These are phyloP conservation scores for Lates calcarifer DNA, from an alignment of 2,113 vertebrate genomes.

Conservation along the genomic window DNA sequence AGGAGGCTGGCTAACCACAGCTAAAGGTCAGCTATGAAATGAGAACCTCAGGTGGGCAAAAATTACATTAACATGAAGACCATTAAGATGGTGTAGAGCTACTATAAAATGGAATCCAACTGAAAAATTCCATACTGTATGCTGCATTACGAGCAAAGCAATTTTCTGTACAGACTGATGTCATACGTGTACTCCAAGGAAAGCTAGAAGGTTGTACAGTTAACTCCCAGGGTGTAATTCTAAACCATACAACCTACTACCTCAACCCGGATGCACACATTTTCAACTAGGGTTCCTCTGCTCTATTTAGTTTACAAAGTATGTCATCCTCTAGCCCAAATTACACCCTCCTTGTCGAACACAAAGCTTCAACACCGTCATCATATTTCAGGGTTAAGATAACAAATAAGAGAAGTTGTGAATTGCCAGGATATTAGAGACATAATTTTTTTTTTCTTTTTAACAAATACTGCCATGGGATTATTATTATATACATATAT, in stretches of 20 bases:
- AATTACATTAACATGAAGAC: conserved; percentile 19
- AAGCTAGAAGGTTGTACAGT: conserved; percentile 99
- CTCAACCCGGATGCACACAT: conserved; percentile 99
- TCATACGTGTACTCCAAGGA: conserved; percentile 99
- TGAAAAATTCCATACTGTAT: neutral
- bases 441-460: no score
- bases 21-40: conserved; percentile 61
- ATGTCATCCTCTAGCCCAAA: neutral
- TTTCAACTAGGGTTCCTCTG: conserved; percentile 74
- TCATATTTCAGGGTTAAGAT: conserved; percentile 3
- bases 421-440: neutral
- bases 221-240: conserved; percentile 99
- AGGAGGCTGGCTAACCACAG: conserved; percentile 25
- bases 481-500: neutral
- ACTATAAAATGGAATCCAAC: neutral
- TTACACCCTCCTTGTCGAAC: neutral
- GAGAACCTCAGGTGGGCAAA: conserved; percentile 24
- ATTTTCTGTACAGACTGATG: conserved; percentile 81
- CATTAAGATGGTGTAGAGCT: neutral
- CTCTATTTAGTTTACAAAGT: conserved; percentile 8
- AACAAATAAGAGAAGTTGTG: neutral
- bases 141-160: conserved; percentile 13
- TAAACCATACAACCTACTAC: conserved; percentile 99
- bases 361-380: neutral
- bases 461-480: neutral